These are phyloP conservation scores for Machimus rusticus DNA, from an alignment of 2,888 invertebrate species.

Conservation along the genomic window DNA sequence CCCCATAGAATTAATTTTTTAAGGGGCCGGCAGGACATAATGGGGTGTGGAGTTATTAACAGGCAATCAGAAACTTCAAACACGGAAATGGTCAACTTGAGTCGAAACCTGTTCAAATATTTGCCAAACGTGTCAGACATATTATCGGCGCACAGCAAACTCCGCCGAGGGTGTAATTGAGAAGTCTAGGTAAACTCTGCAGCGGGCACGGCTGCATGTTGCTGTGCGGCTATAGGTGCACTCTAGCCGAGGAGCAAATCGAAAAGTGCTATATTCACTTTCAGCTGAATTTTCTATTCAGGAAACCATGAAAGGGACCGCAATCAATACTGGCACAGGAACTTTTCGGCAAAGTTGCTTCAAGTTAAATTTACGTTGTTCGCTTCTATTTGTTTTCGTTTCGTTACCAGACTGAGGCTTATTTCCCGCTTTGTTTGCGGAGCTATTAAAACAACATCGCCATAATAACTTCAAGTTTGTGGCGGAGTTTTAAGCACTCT, in stretches of 20 bases:
- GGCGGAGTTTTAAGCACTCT: neutral
- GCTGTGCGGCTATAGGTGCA: neutral
- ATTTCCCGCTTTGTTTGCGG: neutral
- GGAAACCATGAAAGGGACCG: conserved; percentile 22
- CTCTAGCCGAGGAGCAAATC: neutral
- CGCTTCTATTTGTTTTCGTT: conserved; percentile 27
- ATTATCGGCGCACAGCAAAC: conserved; percentile 47
- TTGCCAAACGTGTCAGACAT: conserved; percentile 62
- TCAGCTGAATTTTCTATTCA: conserved; percentile 28
- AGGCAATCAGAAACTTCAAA: conserved; percentile 53
- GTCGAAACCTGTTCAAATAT: conserved; percentile 59
- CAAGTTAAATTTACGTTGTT: conserved; percentile 32
- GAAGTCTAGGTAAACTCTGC: conserved; percentile 36
- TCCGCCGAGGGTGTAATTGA: conserved; percentile 47
- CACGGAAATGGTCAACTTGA: conserved; percentile 48
- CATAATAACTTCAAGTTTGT: conserved; percentile 3
- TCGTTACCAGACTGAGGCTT: conserved; percentile 12
- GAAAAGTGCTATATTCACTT: conserved; percentile 14
- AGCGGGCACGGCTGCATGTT: neutral
- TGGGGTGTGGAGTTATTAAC: conserved; percentile 45
- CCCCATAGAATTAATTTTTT: conserved; percentile 21
- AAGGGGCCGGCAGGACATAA: conserved; percentile 13
- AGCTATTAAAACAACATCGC: conserved; percentile 13
- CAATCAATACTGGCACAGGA: conserved; percentile 18
- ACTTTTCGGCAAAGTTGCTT: conserved; percentile 23